Percentiles rank a stretch among this genome's conserved stretches.
Conservation (phyloP, 1,140 invertebrate genomes). For the Tyrophagus putrescentiae region DNA sequence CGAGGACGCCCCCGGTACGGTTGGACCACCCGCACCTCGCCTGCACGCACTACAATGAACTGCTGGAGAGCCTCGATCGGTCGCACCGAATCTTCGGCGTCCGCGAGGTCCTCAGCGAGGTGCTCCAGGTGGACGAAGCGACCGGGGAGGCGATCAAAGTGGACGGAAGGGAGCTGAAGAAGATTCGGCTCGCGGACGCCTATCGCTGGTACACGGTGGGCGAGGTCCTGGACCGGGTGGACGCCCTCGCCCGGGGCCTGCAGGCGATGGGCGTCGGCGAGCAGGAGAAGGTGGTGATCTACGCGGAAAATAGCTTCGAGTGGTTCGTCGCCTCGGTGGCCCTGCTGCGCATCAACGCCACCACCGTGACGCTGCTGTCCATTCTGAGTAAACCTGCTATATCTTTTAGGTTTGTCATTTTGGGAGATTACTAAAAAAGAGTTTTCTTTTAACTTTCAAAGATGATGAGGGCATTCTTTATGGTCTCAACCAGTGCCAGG, state of each 20-base stretch:
- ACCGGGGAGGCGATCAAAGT: background rate
- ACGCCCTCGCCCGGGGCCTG: conserved; percentile 45
- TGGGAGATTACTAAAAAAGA: too few species aligned
- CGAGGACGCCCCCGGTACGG: background rate
- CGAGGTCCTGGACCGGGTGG: conserved; percentile 57
- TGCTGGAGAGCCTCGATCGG: too few species aligned
- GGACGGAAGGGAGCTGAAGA: background rate
- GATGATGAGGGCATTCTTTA: conserved; percentile 83
- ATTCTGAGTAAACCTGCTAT: conserved; percentile 41
- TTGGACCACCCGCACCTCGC: background rate
- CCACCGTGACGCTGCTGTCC: conserved; percentile 24
- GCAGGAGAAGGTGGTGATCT: conserved; percentile 33
- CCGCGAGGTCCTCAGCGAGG: conserved; percentile 9
- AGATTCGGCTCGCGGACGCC: background rate
- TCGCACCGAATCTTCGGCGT: too few species aligned
- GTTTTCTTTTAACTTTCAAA: too few species aligned
- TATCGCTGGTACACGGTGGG: conserved; percentile 78
- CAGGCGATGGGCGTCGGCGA: conserved; percentile 31
- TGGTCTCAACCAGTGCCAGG: conserved; percentile 81
- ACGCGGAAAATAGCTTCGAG: conserved; percentile 38
- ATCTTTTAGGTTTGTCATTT: too few species aligned
- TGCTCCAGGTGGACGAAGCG: background rate
- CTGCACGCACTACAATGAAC: too few species aligned
- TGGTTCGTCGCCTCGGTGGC: conserved; percentile 38
- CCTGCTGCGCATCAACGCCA: conserved; percentile 34